Base-by-base conservation (phyloP, 2,888 invertebrate species). In the Galeruca laticollis region DNA sequence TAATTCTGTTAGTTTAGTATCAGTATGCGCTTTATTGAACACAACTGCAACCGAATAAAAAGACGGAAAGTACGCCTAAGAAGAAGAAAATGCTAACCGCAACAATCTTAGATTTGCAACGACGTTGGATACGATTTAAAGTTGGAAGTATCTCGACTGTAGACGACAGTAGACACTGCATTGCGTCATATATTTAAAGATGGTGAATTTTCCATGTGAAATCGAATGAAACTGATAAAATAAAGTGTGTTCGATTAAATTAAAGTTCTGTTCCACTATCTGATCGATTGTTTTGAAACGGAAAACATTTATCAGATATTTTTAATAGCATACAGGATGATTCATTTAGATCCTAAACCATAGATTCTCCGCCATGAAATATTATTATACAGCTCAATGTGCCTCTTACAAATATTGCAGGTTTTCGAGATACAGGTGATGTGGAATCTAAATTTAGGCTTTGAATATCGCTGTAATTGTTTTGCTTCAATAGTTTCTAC, bases 141-240 rank as follows among this genome's bases (percentile, higher is more conserved):
- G 73, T 70, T 70, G 40, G 63, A 77, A 77, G 70, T 77, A 78
- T 77, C 77, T 78, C 31, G 56, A n/a, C 33, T 56, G 5, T 57
- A 31, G 31, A 15, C 56, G 56, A 35, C 33, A 57, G 79, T 75
- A 73, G 69, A 78, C 80, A 74, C 82, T 82, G 83, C 82, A 83
- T 79, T 83, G 83, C 83, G 83, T 81, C 83, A 81, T 80, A 80
- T 82, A 33, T 57, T 81, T 80, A 81, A 79, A 79, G 82, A 82
- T 81, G 80, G 80, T 43, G 13, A 13, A 43, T 13, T 15, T 51
- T 8, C 21, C 10, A 51, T 21, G 51, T 77, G 79, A 80, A 20
- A 51, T 6, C 18, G 21, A 13, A 13, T 21, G 20, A 13, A 51
- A 11, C 13, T 51, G 21, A 51, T 51, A 40, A 4, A 21, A 10